Conservation (phyloP, 1,140 invertebrate species). For the Anoplophora glabripennis region DNA sequence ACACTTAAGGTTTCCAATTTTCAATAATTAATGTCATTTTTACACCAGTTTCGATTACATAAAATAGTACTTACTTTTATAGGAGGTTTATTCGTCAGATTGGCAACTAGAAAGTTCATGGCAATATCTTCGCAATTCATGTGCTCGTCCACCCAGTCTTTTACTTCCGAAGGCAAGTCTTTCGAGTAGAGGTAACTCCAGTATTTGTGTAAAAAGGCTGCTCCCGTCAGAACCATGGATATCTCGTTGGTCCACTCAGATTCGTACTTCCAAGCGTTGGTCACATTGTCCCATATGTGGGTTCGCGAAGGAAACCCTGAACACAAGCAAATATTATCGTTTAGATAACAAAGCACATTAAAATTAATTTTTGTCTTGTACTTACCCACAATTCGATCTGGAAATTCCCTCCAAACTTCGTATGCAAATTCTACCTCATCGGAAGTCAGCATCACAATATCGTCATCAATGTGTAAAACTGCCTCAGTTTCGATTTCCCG, state of each 20-base stretch:
- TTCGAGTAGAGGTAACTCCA: constrained; percentile 89
- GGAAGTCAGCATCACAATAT: constrained; percentile 90
- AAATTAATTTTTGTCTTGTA: background rate
- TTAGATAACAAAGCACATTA: background rate
- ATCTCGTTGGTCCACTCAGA: constrained; percentile 94
- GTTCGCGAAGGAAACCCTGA: constrained; percentile 81
- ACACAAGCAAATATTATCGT: constrained; percentile 8
- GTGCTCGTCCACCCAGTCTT: constrained; percentile 82
- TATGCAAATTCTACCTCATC: constrained; percentile 90
- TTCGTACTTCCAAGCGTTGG: constrained; percentile 82
- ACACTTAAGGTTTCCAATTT: too few relatives aligned
- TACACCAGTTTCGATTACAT: too few relatives aligned
- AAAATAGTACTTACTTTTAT: constrained; percentile 80
- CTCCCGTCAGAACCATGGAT: constrained; percentile 89
- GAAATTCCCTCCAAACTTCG: constrained; percentile 91
- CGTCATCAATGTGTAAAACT: constrained; percentile 88
- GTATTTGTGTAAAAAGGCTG: constrained; percentile 91
- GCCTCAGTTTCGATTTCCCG: constrained; percentile 92
- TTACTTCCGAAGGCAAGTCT: constrained; percentile 67
- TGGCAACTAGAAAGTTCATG: constrained; percentile 91
- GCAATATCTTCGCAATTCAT: constrained; percentile 97
- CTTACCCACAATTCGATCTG: constrained; percentile 78
- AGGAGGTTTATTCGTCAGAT: constrained; percentile 87
- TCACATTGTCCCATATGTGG: constrained; percentile 86
- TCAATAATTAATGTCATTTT: too few relatives aligned